Evolutionary conservation across 1,140 invertebrate genomes (phyloP), one percentile per base, ranked within the genome.

Genomic region (Aphelinus atriplicis): DNA sequence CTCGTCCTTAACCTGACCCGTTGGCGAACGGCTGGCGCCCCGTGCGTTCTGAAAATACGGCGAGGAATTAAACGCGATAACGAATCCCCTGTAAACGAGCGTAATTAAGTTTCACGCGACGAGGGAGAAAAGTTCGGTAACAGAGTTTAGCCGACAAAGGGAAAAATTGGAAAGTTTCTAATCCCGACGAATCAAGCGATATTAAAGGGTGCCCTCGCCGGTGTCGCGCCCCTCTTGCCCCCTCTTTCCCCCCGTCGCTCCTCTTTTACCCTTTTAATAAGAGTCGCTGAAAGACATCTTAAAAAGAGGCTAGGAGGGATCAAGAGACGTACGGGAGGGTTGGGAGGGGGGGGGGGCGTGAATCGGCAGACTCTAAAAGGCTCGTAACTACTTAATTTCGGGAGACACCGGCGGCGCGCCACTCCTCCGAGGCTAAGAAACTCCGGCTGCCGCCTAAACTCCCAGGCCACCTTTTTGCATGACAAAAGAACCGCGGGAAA

Each of bases 171-270:
- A 83, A 81, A 83, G 75, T 79, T 83, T 80, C 71, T 86, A 87
- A 87, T 85, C 81, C 82, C 84, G 10, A 85, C 84, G 83, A 86
- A 87, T 86, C 83, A 87, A 85, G 83, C 79, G 81, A 85, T 86
- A 85, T 86, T 85, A 84, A 86, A 85, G 80, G 80, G 78, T 73
- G 78, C 71, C 75, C 75, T 77, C 78, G 72, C 71, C 72, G 69
- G 75, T 77, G 78, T 78, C 78, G 26, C 26, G 26, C 26, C 26
- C 26, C 26, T 26, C 26, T 26, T 26, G 70, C 75, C 76, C 57
- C 62, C 66, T 67, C 3, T 26, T 26, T 26, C 26, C 26, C 26
- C 26, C 26, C 26, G 26, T 26, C 26, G 26, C 51, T 1, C 10
- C 70, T 51, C 58, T 78, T 84, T 84, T 78, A 85, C 84, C 84